Percentiles rank a stretch among this genome's conserved stretches.
Conservation (phyloP, 2,113 vertebrate species). For the Prunella himalayana region DNA sequence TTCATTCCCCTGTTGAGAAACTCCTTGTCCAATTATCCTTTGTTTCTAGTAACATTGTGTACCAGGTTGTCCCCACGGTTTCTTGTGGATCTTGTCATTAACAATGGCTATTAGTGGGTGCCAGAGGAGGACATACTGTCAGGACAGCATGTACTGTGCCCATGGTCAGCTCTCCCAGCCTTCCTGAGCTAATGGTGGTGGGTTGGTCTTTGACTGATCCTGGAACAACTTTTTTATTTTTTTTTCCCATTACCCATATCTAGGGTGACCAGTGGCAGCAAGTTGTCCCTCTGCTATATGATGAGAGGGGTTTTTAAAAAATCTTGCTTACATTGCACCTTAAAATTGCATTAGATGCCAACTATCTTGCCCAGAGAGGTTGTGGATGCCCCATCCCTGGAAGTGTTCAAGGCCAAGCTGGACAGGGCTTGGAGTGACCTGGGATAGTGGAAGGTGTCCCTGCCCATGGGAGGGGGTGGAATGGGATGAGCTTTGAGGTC, state of each 20-base stretch:
- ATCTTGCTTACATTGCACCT: not conserved
- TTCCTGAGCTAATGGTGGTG: not conserved
- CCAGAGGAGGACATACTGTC: not conserved
- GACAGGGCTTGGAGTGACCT: not conserved
- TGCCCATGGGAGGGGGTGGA: not conserved
- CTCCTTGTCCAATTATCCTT: not conserved
- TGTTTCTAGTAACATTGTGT: not conserved
- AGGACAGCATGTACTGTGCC: not conserved
- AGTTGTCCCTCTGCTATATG: not conserved
- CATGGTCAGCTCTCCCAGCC: not conserved
- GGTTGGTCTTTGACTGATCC: not conserved
- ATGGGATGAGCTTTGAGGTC: not conserved
- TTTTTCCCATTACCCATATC: not conserved
- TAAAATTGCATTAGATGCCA: not conserved
- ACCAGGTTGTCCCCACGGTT: not conserved
- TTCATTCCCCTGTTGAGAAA: not conserved
- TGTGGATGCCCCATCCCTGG: not conserved
- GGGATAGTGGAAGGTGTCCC: not conserved
- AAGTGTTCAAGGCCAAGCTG: not conserved
- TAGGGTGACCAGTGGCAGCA: not conserved
- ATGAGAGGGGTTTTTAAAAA: not conserved
- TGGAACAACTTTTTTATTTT: not conserved
- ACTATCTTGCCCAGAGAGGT: not conserved
- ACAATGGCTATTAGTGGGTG: not conserved
- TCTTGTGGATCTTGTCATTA: not conserved